Base-by-base conservation (phyloP, 1,140 invertebrate genomes). In the Papilio xuthus region DNA sequence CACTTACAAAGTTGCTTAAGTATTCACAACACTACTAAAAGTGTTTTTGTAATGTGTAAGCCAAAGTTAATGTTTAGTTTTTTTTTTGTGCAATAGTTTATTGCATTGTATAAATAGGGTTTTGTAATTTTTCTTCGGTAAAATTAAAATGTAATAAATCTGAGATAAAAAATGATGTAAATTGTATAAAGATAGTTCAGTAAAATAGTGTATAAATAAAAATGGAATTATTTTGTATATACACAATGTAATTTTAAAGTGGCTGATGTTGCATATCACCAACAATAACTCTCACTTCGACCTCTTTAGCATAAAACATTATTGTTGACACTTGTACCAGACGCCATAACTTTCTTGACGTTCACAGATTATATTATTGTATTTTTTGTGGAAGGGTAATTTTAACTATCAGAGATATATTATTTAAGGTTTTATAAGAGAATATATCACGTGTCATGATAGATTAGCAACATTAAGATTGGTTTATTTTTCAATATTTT, bases 31-130 rank as follows among this genome's bases (percentile, higher is more conserved):
- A 87, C 87, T 83, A 82, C 76, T 80, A 72, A 42, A 67, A 82
- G 81, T 86, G 88, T 90, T 89, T 89, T 90, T 84, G 71, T 86
- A 90, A 92, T 91, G 85, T 86, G 88, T 92, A 93, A 93, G 92
- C 92, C 92, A 93, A 93, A 93, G 92, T 91, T 92, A 93, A 89
- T 90, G 83, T 91, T 92, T 92, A 90, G 85, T 90, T 88, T 87
- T 88, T 86, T 85, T 89, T 91, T 89, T 91, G 92, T 93, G 92
- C 92, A 93, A 93, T 93, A 93, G 85, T 80, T 77, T 86, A 91
- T 93, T 93, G 92, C 91, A 89, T 90, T 93, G 91, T 93, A 93
- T 88, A 92, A 37, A 67, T 67, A 67, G 26, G 13, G 91, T 88
- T 89, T 87, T 89, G 88, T 87, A 84, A 85, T 79, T 86, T 79